Evolutionary conservation across 2,113 vertebrate species (phyloP).

Genomic region (Dipodomys ordii): DNA sequence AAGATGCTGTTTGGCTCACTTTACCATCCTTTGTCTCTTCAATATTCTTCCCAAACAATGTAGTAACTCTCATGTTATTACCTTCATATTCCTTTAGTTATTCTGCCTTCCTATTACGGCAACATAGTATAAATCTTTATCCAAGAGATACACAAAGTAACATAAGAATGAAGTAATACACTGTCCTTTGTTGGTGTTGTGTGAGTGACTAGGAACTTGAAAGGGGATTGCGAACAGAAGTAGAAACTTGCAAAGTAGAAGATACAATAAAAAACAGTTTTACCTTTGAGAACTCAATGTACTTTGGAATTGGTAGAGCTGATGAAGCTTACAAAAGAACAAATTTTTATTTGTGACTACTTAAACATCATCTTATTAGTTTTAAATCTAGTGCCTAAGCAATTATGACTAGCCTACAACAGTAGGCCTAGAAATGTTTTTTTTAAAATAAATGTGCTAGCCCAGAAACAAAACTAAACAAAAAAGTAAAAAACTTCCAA

Average conservation of each 20-base stretch:
- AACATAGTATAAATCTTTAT: background rate
- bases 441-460: slow-evolving; percentile 1
- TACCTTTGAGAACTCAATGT: background rate
- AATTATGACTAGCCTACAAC: background rate
- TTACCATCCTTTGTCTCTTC: background rate
- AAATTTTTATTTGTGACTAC: background rate
- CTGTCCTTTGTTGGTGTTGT: background rate
- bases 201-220: background rate
- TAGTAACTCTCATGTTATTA: background rate
- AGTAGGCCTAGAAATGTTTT: background rate
- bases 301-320: background rate
- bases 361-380: background rate
- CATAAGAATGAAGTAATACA: background rate
- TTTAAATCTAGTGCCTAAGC: background rate
- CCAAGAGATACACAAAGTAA: background rate
- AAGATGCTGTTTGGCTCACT: background rate
- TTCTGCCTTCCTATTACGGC: background rate
- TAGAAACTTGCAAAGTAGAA: background rate
- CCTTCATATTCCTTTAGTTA: background rate
- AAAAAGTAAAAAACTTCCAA: background rate
- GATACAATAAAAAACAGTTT: background rate
- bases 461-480: background rate
- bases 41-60: background rate
- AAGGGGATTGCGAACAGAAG: background rate
- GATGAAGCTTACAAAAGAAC: background rate